Base-by-base conservation (phyloP, 1,140 invertebrate species). In the Drosophila oshimai region DNA sequence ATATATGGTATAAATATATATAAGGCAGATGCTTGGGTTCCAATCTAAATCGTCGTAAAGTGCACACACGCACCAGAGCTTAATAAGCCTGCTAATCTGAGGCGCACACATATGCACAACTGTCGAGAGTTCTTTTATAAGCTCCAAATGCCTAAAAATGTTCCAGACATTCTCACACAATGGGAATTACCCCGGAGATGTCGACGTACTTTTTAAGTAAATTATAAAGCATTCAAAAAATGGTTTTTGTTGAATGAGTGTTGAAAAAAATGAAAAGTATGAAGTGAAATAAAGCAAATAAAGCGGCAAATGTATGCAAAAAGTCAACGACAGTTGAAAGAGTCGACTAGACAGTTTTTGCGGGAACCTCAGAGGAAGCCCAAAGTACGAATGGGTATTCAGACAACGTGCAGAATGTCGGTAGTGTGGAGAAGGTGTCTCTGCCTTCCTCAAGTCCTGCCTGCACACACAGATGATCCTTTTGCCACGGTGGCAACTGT, bases 181-280 rank as follows among this genome's bases (percentile, higher is more conserved):
- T 71, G 45, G 49, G 45, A 57, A 75, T 71, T 62, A 54, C 37
- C 41, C 33, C 45, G 45, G 64, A 58, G 51, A 70, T 58, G 68
- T 44, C 45, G 69, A 39, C 65, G 68, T 60, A 60, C 62, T 64
- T 81, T 73, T 60, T 73, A 73, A 76, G 68, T 81, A 73, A 81
- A 81, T 81, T 81, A 76, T 81, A 64, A 81, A 76, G 58, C 49
- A 73, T 81, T 76, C 42, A 60, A 61, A 62, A 62, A 57, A 20
- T 9, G n/a, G 15, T 39, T 51, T 39, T 26, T 39, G 34, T 13
- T 28, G 53, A 58, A 34, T 58, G 55, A 33, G 41, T 57, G 53
- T 18, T 71, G 29, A 13, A 44, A 67, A 37, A 31, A 47, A 20
- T 20, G n/a, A n/a, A n/a, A 13, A 45, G 20, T 53, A 17, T 45